phyloP scores from a whole-genome alignment of 2,888 invertebrate genomes.

The Lasioglossum pauxillum region DNA sequence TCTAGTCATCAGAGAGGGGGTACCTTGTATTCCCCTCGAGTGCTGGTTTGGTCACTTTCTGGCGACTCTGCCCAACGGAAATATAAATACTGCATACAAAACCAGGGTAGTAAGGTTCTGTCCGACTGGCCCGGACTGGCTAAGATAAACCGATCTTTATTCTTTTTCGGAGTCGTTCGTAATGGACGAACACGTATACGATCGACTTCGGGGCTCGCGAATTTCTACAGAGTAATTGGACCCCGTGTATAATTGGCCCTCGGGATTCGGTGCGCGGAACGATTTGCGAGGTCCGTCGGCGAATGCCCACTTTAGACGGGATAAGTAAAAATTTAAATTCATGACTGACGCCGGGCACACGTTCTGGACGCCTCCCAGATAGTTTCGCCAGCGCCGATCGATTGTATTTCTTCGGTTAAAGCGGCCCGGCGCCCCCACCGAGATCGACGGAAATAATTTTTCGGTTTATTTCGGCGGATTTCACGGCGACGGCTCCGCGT shows the following conservation, averaged over 20 bases:
- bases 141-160: background rate
- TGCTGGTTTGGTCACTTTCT: no score
- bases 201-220: constrained; percentile 14
- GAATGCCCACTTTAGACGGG: background rate
- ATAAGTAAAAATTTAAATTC: constrained; percentile 44
- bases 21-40: no score
- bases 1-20: no score
- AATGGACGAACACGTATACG: constrained; percentile 37
- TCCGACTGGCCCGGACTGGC: no score
- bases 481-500: background rate
- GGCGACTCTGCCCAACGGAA: no score
- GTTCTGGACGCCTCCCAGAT: background rate
- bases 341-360: constrained; percentile 27
- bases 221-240: constrained; percentile 46
- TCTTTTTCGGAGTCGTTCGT: constrained; percentile 17
- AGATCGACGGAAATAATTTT: background rate
- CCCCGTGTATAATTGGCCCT: constrained; percentile 44
- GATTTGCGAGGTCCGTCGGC: background rate
- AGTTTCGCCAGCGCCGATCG: background rate
- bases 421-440: background rate
- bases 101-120: no score
- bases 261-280: constrained; percentile 15
- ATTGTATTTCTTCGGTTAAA: constrained; percentile 15
- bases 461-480: constrained; percentile 10
- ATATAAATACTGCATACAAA: no score